Evolutionary conservation across 2,797 vertebrate genomes (phyloP), one percentile per base, ranked within the genome.

Genomic region (Avahi laniger): DNA sequence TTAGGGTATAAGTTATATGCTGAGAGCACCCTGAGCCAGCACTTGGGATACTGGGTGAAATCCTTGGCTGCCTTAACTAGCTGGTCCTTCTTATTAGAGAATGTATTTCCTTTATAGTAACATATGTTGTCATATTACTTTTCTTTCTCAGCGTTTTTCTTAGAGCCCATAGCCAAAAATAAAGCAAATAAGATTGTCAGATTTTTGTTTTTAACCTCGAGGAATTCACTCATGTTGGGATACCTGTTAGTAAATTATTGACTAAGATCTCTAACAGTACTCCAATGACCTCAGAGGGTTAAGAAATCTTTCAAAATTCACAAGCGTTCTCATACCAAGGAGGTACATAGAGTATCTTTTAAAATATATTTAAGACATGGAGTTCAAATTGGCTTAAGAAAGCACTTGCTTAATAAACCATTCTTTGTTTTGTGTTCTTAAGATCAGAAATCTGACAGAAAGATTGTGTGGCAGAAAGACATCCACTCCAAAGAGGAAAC

Each of bases 251-350:
- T 67, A 72, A 54, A 76, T 67, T 84, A 75, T 93, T 79, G 54
- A 79, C 12, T 89, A 30, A 46, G n/a, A 38, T 94, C 30, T 50
- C 57, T 91, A 54, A 65, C 46, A 43, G 73, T 89, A 18, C 4
- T 54, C 20, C 38, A 38, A 3, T n/a, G 28, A 83, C 20, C 57
- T 65, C 50, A 30, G 7, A 82, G 9, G 15, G 61, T 73, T 97
- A 95, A 70, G 30, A 93, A 86, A 82, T 20, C 50, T 91, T 95
- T 94, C 35, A 83, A 85, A 89, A 69, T 92, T 79, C 38, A 41
- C 4, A 54, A 78, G 48, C 48, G 2, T 82, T 79, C 33, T n/a
- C 30, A 35, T 38, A 15, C 41, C 65, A 41, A 85, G 52, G 35
- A 92, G 94, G 65, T 85, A 79, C 88, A 88, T 9, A 73, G 50